Evolutionary conservation across 2,888 invertebrate species (phyloP).

Genomic region (Netelia inedita): DNA sequence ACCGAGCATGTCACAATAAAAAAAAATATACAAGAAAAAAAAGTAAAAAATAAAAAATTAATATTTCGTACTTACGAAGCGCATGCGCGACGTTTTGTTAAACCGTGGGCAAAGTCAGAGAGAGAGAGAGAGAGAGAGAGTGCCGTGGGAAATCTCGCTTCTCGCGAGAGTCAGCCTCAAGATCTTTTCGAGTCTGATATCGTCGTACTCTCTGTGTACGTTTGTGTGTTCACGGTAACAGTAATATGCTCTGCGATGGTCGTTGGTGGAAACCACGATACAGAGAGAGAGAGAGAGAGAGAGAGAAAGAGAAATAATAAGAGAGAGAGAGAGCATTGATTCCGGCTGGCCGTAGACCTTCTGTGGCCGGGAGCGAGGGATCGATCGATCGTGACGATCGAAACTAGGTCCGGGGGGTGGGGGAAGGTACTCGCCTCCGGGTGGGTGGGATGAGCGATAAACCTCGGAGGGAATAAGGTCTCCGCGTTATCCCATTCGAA

Average conservation of each 20-base stretch:
- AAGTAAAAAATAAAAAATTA: background rate
- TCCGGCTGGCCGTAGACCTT: slow-evolving; percentile 63
- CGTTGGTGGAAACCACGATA: slow-evolving; percentile 10
- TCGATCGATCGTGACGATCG: slow-evolving; percentile 64
- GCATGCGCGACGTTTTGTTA: background rate
- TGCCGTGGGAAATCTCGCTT: slow-evolving; percentile 42
- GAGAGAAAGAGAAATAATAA: background rate
- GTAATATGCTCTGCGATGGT: slow-evolving; percentile 22
- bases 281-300: background rate
- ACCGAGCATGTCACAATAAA: background rate
- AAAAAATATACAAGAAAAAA: background rate
- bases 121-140: background rate
- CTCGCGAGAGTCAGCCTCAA: background rate
- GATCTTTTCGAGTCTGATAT: slow-evolving; percentile 32
- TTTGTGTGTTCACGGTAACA: background rate
- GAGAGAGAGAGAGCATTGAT: slow-evolving; percentile 9
- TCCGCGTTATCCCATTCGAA: background rate
- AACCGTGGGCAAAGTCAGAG: background rate
- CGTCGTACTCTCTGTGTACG: background rate
- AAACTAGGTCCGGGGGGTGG: slow-evolving; percentile 38
- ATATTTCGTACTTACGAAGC: background rate
- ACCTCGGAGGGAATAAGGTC: slow-evolving; percentile 35
- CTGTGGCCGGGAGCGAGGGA: slow-evolving; percentile 43
- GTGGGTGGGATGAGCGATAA: slow-evolving; percentile 60
- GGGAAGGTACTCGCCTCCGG: background rate